Conservation (phyloP, 2,888 invertebrate genomes). For the Bombylius discolor region DNA sequence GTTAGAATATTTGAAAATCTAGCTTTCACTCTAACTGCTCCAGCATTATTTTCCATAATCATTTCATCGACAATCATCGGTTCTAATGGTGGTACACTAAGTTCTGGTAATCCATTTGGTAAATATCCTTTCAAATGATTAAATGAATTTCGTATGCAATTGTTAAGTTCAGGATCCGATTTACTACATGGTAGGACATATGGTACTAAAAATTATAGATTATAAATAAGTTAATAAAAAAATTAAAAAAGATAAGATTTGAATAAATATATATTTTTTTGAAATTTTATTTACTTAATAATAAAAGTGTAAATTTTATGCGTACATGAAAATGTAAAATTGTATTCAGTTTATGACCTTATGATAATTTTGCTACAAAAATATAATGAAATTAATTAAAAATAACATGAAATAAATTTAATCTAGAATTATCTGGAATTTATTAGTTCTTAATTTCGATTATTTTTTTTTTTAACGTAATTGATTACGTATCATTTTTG, state of each 20-base stretch:
- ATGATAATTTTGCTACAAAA: too few relatives aligned
- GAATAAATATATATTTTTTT: not conserved
- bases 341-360: too few relatives aligned
- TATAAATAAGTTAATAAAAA: too few relatives aligned
- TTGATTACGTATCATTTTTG: too few relatives aligned
- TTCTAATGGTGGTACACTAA: constrained; percentile 62
- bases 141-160: constrained; percentile 54
- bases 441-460: too few relatives aligned
- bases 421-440: too few relatives aligned
- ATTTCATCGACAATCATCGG: constrained; percentile 56
- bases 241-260: not conserved
- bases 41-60: constrained; percentile 65
- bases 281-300: not conserved
- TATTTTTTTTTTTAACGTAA: too few relatives aligned
- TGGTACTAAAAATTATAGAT: constrained; percentile 43
- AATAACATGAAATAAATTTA: too few relatives aligned
- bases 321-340: too few relatives aligned
- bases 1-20: constrained; percentile 62
- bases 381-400: too few relatives aligned
- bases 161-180: constrained; percentile 49
- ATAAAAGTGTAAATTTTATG: too few relatives aligned
- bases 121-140: constrained; percentile 61
- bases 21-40: constrained; percentile 59
- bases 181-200: constrained; percentile 59
- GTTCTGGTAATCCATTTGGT: constrained; percentile 53